phyloP scores from a whole-genome alignment of 2,888 invertebrate species.

The Drosophila macrothrix region DNA sequence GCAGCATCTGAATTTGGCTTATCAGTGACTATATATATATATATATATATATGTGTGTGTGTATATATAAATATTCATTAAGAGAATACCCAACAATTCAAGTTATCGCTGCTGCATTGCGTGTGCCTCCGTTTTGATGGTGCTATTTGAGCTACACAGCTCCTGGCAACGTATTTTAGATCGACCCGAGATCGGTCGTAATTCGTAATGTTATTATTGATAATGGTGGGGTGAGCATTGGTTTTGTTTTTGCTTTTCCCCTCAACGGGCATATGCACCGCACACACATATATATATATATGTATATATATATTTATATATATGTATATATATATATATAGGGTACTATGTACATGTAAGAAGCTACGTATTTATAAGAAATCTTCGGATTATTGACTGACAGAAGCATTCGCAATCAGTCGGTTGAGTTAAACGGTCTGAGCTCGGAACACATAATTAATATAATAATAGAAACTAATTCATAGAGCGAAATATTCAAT shows the following conservation, averaged over 20 bases:
- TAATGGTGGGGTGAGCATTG: slow-evolving; percentile 34
- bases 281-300: background rate
- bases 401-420: slow-evolving; percentile 44
- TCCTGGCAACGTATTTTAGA: slow-evolving; percentile 44
- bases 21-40: slow-evolving; percentile 9
- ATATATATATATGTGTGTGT: background rate
- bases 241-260: slow-evolving; percentile 28
- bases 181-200: slow-evolving; percentile 32
- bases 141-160: slow-evolving; percentile 20
- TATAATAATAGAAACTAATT: background rate
- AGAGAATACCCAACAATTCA: background rate
- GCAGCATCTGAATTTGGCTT: slow-evolving; percentile 8
- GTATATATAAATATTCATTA: background rate
- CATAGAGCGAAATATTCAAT: slow-evolving; percentile 19
- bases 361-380: slow-evolving; percentile 40
- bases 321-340: background rate
- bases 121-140: slow-evolving; percentile 7
- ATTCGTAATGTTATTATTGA: slow-evolving; percentile 14
- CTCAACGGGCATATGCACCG: background rate
- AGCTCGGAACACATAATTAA: slow-evolving; percentile 12
- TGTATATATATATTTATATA: background rate
- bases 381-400: slow-evolving; percentile 50
- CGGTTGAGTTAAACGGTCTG: slow-evolving; percentile 39
- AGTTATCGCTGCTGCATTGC: background rate
- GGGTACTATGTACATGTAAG: background rate